Base-by-base conservation (phyloP, 2,113 vertebrate genomes). In the Asarcornis scutulata region DNA sequence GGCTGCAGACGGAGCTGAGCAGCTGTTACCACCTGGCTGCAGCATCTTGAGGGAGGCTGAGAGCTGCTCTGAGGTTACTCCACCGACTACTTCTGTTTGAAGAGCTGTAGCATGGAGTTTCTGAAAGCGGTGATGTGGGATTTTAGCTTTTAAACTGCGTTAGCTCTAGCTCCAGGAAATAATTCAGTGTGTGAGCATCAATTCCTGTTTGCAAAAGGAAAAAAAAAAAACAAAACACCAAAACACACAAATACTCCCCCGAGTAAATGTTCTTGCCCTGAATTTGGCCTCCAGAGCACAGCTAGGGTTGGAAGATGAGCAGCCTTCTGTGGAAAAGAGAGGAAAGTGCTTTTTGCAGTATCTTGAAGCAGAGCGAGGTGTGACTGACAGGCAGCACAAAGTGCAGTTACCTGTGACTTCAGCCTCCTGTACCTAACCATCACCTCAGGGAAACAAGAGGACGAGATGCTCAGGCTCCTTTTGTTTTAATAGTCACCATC, bases 71-170 rank as follows among this genome's bases (percentile, higher is more conserved):
- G 67, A 80, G 42, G 42, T 58, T 63, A 27, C 73, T 27, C 8
- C 40, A 1, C 6, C 34, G 42, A 17, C 42, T 58, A 16, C 32
- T 40, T 9, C 73, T 29, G 20, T n/a, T 48, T 7, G 13, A n/a
- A 10, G 23, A 50, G 55, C 2, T 0, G 10, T 1, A 9, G 50
- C 50, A 9, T 32, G 2, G 4, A 0, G 3, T 3, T 40, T 46
- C 73, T 77, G 4, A 75, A 78, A 84, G 60, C 59, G 50, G 4
- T 0, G 0, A 7, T 18, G 34, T 1, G 1, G 40, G 34, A 27
- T 68, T 66, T 36, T 4, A 42, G 29, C 13, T 73, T 85, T 62
- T 32, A 16, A 56, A 25, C 1, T 48, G 13, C 5, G 6, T n/a
- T 48, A 34, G 38, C 34, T 83, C 34, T 53, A 31, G 42, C 34